A percentile compares a stretch with the other conserved stretches of the same genome.
Evolutionary conservation across 2,888 invertebrate species (phyloP).

Genomic region (Epicampocera succincta): DNA sequence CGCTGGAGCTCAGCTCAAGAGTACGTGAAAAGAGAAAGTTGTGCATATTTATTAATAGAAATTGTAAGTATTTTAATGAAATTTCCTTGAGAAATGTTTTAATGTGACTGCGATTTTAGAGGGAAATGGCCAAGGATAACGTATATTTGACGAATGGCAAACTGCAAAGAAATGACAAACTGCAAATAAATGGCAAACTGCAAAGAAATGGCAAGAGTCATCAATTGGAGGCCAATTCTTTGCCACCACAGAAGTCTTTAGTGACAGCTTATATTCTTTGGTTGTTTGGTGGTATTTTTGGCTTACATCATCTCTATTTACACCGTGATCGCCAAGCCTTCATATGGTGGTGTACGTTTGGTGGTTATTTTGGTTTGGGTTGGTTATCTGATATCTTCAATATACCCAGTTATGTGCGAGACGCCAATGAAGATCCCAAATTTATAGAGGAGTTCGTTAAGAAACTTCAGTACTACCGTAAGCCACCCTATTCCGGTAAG

Average conservation of each 20-base stretch:
- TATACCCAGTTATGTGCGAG: constrained; percentile 92
- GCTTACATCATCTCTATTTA: constrained; percentile 95
- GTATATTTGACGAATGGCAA: constrained; percentile 35
- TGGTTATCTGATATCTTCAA: constrained; percentile 93
- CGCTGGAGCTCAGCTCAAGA: not conserved
- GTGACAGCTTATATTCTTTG: constrained; percentile 91
- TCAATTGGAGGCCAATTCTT: constrained; percentile 64
- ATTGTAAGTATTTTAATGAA: not conserved
- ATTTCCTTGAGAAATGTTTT: no score
- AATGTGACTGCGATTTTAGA: constrained; percentile 16
- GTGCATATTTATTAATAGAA: not conserved
- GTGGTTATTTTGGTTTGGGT: constrained; percentile 91
- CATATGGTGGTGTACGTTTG: constrained; percentile 93
- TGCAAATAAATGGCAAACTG: no score
- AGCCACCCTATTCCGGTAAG: constrained; percentile 91
- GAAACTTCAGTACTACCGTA: constrained; percentile 85
- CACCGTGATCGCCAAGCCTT: constrained; percentile 94
- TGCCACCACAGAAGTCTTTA: constrained; percentile 83
- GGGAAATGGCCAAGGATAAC: constrained; percentile 59
- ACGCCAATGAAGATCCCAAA: constrained; percentile 88
- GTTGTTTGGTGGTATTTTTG: constrained; percentile 93
- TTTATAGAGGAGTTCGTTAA: constrained; percentile 85
- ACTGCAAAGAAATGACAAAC: constrained; percentile 61
- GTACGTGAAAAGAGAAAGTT: constrained; percentile 61
- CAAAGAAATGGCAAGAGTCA: constrained; percentile 58